phyloP scores from a whole-genome alignment of 1,140 invertebrate species.

The Lethocerus indicus region DNA sequence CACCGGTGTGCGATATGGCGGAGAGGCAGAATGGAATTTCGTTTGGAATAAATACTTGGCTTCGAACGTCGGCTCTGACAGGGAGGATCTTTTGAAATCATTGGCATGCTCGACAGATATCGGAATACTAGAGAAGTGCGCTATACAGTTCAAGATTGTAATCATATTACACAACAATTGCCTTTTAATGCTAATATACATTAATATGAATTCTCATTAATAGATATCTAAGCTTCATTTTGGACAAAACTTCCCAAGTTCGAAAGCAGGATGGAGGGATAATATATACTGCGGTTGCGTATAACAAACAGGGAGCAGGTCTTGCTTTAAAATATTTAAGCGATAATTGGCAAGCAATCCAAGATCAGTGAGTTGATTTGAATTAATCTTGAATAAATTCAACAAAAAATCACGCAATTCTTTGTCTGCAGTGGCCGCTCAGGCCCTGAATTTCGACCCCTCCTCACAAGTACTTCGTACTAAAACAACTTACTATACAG shows the following conservation, averaged over 20 bases:
- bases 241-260: conserved; percentile 22
- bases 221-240: background rate
- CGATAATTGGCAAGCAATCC: conserved; percentile 31
- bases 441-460: too few species aligned
- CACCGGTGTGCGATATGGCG: conserved; percentile 48
- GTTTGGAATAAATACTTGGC: conserved; percentile 50
- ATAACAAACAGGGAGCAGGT: conserved; percentile 34
- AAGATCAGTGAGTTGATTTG: conserved; percentile 29
- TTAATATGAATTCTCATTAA: background rate
- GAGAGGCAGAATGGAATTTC: conserved; percentile 58
- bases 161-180: background rate
- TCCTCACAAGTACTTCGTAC: background rate
- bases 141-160: conserved; percentile 15
- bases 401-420: background rate
- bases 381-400: background rate
- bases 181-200: background rate
- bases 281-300: conserved; percentile 20
- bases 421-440: background rate
- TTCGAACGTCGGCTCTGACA: conserved; percentile 47
- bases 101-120: conserved; percentile 38
- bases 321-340: conserved; percentile 43
- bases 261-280: conserved; percentile 21
- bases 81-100: conserved; percentile 36
- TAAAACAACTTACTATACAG: background rate
- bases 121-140: conserved; percentile 24